Evolutionary conservation across 2,888 invertebrate species (phyloP), one percentile per base, ranked within the genome.

Genomic region (Morpho achilles): DNA sequence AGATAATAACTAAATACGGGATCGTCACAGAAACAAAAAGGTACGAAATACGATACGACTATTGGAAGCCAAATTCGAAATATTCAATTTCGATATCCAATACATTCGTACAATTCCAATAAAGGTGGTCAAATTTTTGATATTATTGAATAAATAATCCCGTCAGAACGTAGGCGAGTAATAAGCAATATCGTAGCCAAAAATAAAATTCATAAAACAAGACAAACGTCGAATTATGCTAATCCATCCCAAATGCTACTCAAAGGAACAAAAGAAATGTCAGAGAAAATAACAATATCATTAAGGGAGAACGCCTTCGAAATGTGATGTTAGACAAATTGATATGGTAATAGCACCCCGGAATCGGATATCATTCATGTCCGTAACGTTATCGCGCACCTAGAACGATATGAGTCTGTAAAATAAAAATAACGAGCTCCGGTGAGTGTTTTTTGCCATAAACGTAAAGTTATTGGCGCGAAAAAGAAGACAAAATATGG

Each of bases 351-450:
- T 67, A 61, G 61, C 51, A 51, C 51, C 66, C 64, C 58, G 41
- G 59, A 56, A 62, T 63, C 62, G 62, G 61, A 62, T 65, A 66
- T 64, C 61, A 65, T 65, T 67, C 62, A 59, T 54, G 56, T 53
- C 55, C 52, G 58, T 60, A 53, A 61, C 53, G 60, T 60, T 62
- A 66, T 65, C 61, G 65, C 61, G 59, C 63, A 63, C 61, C 67
- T 67, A 66, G 63, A 65, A 61, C 58, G 57, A 62, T 62, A 63
- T 60, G 59, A 68, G 65, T 62, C 58, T 50, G 61, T 63, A 63
- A 69, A 69, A 68, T 66, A 66, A 69, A 68, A 62, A 70, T 67
- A 69, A 67, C 66, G 60, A 66, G 61, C 64, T 48, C 48, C 61
- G 51, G 60, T 64, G 68, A 72, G 54, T 54, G 69, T 71, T 67